Conservation (phyloP, 2,113 vertebrate genomes). For the Nothocercus julius region DNA sequence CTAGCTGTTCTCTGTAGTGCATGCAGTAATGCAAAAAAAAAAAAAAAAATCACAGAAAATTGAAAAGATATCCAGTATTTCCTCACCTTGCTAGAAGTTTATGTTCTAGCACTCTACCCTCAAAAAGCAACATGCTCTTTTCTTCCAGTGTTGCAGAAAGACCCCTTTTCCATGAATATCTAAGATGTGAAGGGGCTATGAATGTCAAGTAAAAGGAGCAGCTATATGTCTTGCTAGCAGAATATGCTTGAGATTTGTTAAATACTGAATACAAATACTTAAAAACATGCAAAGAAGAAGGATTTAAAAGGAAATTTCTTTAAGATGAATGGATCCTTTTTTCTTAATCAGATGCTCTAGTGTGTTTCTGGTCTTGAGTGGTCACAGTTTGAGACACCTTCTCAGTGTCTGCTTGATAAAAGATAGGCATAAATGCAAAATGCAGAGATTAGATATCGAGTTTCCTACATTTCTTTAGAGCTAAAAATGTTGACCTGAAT, state of each 20-base stretch:
- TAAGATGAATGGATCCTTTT: neutral
- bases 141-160: neutral
- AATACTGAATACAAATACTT: neutral
- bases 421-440: neutral
- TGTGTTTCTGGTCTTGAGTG: neutral
- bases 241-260: neutral
- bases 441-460: neutral
- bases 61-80: neutral
- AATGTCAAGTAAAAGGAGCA: neutral
- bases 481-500: neutral
- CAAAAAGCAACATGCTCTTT: neutral
- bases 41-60: neutral
- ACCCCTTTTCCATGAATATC: neutral
- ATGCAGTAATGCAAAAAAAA: neutral
- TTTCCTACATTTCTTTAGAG: neutral
- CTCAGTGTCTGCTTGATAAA: neutral
- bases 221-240: neutral
- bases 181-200: neutral
- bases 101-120: neutral
- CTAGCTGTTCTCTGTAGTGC: neutral
- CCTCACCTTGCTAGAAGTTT: neutral
- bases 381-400: neutral
- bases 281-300: neutral
- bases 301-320: neutral
- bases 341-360: neutral